Percentiles rank a stretch among this genome's conserved stretches.
Evolutionary conservation across 2,888 invertebrate species (phyloP).

Genomic region (Anthophora plumipes): DNA sequence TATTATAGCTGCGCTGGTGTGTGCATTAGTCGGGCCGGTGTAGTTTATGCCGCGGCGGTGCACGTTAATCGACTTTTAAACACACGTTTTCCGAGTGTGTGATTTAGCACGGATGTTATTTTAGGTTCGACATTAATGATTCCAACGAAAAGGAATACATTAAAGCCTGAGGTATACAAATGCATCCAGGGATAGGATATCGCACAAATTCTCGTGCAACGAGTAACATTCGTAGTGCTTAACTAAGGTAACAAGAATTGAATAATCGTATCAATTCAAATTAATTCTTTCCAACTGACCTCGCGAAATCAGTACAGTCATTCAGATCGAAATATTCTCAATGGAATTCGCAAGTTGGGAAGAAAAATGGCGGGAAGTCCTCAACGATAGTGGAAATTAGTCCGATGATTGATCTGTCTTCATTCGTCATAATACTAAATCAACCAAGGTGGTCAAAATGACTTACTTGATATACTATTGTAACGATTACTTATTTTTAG

Average conservation of each 20-base stretch:
- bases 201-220: not conserved
- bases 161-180: constrained; percentile 43
- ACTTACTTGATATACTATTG: too few relatives aligned
- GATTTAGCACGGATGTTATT: constrained; percentile 59
- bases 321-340: too few relatives aligned
- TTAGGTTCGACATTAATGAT: constrained; percentile 52
- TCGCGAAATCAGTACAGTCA: too few relatives aligned
- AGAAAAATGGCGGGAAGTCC: too few relatives aligned
- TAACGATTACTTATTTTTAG: too few relatives aligned
- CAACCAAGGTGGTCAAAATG: too few relatives aligned
- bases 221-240: constrained; percentile 6
- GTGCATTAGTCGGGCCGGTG: constrained; percentile 60
- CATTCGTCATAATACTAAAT: too few relatives aligned
- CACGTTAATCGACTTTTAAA: constrained; percentile 72
- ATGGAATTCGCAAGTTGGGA: too few relatives aligned
- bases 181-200: constrained; percentile 19
- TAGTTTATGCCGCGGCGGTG: constrained; percentile 58
- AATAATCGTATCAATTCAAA: not conserved
- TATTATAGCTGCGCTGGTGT: constrained; percentile 57
- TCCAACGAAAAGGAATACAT: constrained; percentile 54
- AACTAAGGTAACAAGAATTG: constrained; percentile 13
- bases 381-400: too few relatives aligned
- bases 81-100: constrained; percentile 58
- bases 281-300: too few relatives aligned
- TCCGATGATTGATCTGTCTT: too few relatives aligned